Base-by-base conservation (phyloP, 1,140 invertebrate species). In the Hyles euphorbiae region DNA sequence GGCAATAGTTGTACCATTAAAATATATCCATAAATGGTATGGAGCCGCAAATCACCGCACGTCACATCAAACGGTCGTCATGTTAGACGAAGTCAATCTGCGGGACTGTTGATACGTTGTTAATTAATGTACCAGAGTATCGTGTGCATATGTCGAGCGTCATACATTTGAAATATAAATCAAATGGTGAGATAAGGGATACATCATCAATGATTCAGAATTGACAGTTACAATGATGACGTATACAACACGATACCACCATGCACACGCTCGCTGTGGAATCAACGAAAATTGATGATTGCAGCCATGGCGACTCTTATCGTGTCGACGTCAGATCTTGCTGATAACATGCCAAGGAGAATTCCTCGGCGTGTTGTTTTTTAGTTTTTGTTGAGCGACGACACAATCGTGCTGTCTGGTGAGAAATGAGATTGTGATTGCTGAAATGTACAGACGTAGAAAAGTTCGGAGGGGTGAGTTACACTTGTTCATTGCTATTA, bases 261-360 rank as follows among this genome's bases (percentile, higher is more conserved):
- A 52, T 34, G 50, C 50, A 32, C 32, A 10, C 34, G 33, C 33
- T 10, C 11, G 50, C 33, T 52, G 50, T 33, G 46, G n/a, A 52
- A 10, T 52, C 50, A 34, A 52, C 34, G 32, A 34, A n/a, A 52
- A 52, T 34, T 52, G 33, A 34, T 33, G 32, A 34, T 52, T 52
- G 50, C 50, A 52, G 9, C 50, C 50, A 52, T 52, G 50, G 50
- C 32, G 50, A 52, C 50, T 52, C 33, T 52, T 52, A 52, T 52
- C 50, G 34, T 4, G 33, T 9, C 50, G 32, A 52, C 50, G 50
- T 52, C 50, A 52, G 50, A 52, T 52, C 50, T 33, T 34, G 34
- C 34, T 5, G 32, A 34, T 33, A 52, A 34, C 33, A 34, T 32
- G 50, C 50, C 50, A 34, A 52, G 49, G 32, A 51, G 50, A 52